Evolutionary conservation across 2,888 invertebrate genomes (phyloP), one percentile per base, ranked within the genome.

Genomic region (Acanthosepion lycidas): DNA sequence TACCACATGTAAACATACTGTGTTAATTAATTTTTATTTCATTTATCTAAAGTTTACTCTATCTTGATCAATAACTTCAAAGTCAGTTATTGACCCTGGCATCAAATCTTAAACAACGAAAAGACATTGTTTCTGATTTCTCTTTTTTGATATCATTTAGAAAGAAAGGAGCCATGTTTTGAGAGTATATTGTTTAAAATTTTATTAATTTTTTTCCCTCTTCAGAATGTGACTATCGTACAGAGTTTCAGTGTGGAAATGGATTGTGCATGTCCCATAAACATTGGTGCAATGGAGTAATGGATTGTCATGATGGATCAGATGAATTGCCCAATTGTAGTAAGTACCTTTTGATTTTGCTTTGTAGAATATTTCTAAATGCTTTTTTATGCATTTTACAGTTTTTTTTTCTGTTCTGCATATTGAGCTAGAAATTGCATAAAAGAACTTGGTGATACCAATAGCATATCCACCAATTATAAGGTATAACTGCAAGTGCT

Each of bases 211-310:
- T 92, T 33, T 92, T 92, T 9, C 26, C 15, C 20, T 23, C 18
- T 42, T 42, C 92, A 92, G 92, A 92, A 20, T 92, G 92, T 92
- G 92, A 92, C 12, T 92, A 49, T 28, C 92, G 49, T 42, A 42
- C 26, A 42, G 48, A 92, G 48, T 92, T 92, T 48, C 48, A 42
- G 15, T 92, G 92, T 92, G 92, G 92, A 92, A 92, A 92, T 92
- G 92, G 92, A 15, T 26, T 92, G 26, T 92, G 92, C 49, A 92
- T 92, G 92, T 92, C 92, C 92, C 92, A 92, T 12, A 92, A 92
- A 92, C 92, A 92, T 42, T 92, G 92, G 92, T 92, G 92, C 23
- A 92, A 92, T 49, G 49, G 49, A 26, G 92, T 92, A 8, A 92
- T 42, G 49, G 92, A 92, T 92, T 92, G 92, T 42, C 49, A 48